Evolutionary conservation across 2,113 vertebrate species (phyloP), one percentile per base, ranked within the genome.

Genomic region (Stictonetta naevosa): DNA sequence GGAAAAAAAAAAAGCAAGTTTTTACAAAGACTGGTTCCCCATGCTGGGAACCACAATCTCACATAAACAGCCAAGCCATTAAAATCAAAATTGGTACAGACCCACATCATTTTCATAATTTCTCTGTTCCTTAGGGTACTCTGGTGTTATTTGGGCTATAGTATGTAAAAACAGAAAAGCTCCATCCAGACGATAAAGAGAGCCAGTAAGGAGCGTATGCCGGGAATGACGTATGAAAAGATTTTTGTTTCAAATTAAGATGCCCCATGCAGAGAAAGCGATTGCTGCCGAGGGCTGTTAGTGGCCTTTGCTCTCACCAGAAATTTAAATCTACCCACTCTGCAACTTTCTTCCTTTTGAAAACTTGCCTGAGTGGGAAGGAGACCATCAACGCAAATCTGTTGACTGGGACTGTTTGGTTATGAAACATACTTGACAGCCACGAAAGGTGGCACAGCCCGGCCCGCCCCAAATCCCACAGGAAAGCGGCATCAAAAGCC

Each of bases 381-480:
- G 28, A 63, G 14, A 67, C 12, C 3, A 3, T 40, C 46, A 60
- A 38, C 60, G 22, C 23, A 69, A 67, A 81, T 4, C 0, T 40
- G 25, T 28, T 63, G 60, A 28, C 53, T 28, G 9, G n/a, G 34
- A 17, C 38, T 60, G 33, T 5, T 50, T 59, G 15, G 33, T 55
- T 53, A 38, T 19, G 68, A 36, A 62, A 75, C 0, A 3, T 4
- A 29, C 55, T 34, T 3, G 36, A 31, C 11, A 81, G 68, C 14
- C 0, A 0, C 0, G 17, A 46, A 56, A 63, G 53, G 59, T 59
- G 60, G 34, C 36, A 56, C 50, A 44, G 69, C 18, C 13, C 1
- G 4, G 28, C n/a, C 56, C 44, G 36, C 29, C 21, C 80, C 23
- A 23, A 78, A 60, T 16, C 46, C 46, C 0, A 1, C 42, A 36